Percentiles rank a stretch among this genome's conserved stretches.
Evolutionary conservation across 2,113 vertebrate genomes (phyloP).

Genomic region (Cyanistes caeruleus): DNA sequence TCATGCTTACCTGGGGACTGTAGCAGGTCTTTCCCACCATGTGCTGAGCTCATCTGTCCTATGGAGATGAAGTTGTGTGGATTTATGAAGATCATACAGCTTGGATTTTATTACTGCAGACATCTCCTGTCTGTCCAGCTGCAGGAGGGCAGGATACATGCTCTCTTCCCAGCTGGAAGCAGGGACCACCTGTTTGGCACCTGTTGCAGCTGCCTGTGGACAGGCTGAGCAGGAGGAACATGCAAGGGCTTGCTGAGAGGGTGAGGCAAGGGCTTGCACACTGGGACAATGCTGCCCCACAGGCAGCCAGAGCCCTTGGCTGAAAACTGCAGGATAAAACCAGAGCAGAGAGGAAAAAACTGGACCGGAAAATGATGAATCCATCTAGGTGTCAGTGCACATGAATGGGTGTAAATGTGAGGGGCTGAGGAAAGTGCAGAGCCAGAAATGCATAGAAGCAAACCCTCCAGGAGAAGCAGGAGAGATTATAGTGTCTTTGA

Average conservation of each 20-base stretch:
- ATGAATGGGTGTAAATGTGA: background rate
- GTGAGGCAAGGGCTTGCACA: background rate
- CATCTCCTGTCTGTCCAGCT: background rate
- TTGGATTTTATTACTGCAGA: background rate
- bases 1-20: background rate
- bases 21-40: background rate
- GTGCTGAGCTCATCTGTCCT: background rate
- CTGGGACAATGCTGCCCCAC: background rate
- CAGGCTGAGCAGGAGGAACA: background rate
- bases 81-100: background rate
- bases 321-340: background rate
- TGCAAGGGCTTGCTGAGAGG: background rate
- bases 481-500: background rate
- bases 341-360: background rate
- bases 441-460: background rate
- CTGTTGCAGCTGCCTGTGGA: background rate
- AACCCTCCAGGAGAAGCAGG: background rate
- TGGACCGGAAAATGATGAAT: background rate
- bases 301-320: background rate
- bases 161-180: background rate
- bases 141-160: background rate
- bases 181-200: background rate
- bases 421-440: background rate
- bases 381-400: background rate
- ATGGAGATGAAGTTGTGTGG: background rate